These are phyloP conservation scores for Dryas iulia DNA, from an alignment of 1,140 invertebrate species.

Conservation along the genomic window DNA sequence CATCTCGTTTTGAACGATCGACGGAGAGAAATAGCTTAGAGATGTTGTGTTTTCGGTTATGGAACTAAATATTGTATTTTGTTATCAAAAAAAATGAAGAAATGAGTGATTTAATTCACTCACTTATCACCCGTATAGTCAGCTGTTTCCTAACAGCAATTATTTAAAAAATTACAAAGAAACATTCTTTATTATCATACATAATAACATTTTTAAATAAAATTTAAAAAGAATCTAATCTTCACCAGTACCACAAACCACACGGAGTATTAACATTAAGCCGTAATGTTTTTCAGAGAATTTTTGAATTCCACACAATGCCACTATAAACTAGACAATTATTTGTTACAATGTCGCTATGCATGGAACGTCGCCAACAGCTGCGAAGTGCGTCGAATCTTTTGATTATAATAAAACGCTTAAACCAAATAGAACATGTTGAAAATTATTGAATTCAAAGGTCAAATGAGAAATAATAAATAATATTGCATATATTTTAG, in stretches of 20 bases:
- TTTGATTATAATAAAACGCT: conserved; percentile 24
- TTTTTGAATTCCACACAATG: conserved; percentile 17
- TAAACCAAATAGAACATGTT: neutral
- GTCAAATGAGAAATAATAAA: neutral
- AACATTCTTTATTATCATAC: too few relatives aligned
- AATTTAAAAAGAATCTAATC: neutral
- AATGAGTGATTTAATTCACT: too few relatives aligned
- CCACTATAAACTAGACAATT: conserved; percentile 23
- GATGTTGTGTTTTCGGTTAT: too few relatives aligned
- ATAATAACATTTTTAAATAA: neutral
- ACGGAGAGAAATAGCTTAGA: too few relatives aligned
- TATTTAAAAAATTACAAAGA: too few relatives aligned
- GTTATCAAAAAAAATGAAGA: too few relatives aligned
- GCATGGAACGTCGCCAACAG: conserved; percentile 35
- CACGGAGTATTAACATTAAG: neutral
- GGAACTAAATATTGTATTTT: too few relatives aligned
- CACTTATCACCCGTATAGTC: too few relatives aligned
- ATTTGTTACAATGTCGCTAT: conserved; percentile 31
- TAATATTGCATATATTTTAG: neutral
- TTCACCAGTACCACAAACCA: neutral
- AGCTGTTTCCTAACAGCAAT: too few relatives aligned
- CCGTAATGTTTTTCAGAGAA: neutral
- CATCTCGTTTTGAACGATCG: neutral
- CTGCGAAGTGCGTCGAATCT: conserved; percentile 12
- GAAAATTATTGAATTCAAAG: neutral